phyloP scores from a whole-genome alignment of 92 coral and sea anemone species.

The Palythoa grandiflora region DNA sequence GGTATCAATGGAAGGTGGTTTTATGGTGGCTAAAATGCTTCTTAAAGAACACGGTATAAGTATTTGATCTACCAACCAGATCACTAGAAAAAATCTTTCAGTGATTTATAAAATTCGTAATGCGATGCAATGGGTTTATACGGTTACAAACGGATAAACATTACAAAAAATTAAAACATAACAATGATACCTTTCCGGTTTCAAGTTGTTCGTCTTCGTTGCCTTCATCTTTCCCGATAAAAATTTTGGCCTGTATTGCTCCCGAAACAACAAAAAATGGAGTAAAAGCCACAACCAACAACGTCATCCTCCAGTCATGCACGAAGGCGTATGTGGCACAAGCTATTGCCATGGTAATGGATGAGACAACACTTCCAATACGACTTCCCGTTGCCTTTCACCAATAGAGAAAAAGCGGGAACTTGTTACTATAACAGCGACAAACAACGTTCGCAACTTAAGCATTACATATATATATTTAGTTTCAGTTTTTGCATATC shows the following conservation, averaged over 20 bases:
- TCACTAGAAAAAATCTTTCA: no score
- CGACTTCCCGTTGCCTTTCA: conserved; percentile 56
- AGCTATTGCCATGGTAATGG: conserved; percentile 37
- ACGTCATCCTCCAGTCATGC: conserved; percentile 59
- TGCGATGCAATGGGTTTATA: no score
- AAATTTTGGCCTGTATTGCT: conserved; percentile 35
- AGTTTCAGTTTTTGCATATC: no score
- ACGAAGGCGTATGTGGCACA: conserved; percentile 43
- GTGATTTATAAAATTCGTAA: no score
- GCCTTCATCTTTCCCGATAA: conserved; percentile 35
- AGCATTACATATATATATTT: no score
- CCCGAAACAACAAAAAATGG: conserved; percentile 47
- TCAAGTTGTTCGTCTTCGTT: conserved; percentile 46
- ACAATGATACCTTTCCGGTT: conserved; percentile 53
- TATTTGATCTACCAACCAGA: no score
- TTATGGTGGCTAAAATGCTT: no score
- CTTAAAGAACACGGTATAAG: no score
- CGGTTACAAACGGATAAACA: no score
- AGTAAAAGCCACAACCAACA: conserved; percentile 50
- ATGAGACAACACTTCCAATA: conserved; percentile 49
- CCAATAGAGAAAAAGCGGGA: neutral
- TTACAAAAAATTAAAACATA: neutral
- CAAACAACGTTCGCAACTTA: no score
- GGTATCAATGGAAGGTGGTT: no score
- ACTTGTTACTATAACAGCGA: neutral